phyloP scores from a whole-genome alignment of 2,888 invertebrate species.

The Catocala fraxini region DNA sequence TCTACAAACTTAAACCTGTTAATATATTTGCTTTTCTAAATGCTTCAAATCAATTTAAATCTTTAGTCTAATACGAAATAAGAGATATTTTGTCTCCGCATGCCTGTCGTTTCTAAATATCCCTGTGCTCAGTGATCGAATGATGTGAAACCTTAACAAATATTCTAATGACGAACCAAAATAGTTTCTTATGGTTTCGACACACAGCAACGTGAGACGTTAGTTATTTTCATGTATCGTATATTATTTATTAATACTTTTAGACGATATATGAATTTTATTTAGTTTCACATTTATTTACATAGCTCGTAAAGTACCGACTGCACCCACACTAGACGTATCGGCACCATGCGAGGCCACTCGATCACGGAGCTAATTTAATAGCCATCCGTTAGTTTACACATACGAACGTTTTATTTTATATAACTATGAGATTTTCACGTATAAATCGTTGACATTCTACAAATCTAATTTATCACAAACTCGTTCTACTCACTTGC shows the following conservation, averaged over 20 bases:
- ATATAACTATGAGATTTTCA: conserved; percentile 14
- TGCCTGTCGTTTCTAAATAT: no score
- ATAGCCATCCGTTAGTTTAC: conserved; percentile 31
- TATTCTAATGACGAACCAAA: no score
- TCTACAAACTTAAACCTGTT: no score
- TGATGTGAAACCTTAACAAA: no score
- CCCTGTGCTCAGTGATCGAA: no score
- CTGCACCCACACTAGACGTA: conserved; percentile 27
- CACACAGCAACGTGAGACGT: not conserved
- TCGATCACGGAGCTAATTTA: conserved; percentile 41
- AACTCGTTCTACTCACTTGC: conserved; percentile 32
- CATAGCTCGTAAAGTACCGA: conserved; percentile 2
- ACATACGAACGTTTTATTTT: conserved; percentile 29
- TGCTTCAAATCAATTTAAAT: no score
- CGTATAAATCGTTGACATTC: conserved; percentile 31
- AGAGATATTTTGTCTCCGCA: no score
- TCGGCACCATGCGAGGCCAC: conserved; percentile 17
- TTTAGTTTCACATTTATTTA: conserved; percentile 20
- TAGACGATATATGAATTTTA: not conserved
- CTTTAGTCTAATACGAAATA: no score
- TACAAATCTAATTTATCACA: conserved; percentile 43
- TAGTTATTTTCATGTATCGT: not conserved
- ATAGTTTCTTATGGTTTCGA: not conserved
- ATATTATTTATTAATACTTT: not conserved
- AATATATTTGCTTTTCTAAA: no score